A percentile compares a stretch with the other conserved stretches of the same genome.
Evolutionary conservation across 2,113 vertebrate genomes (phyloP).

Genomic region (Nymphicus hollandicus): DNA sequence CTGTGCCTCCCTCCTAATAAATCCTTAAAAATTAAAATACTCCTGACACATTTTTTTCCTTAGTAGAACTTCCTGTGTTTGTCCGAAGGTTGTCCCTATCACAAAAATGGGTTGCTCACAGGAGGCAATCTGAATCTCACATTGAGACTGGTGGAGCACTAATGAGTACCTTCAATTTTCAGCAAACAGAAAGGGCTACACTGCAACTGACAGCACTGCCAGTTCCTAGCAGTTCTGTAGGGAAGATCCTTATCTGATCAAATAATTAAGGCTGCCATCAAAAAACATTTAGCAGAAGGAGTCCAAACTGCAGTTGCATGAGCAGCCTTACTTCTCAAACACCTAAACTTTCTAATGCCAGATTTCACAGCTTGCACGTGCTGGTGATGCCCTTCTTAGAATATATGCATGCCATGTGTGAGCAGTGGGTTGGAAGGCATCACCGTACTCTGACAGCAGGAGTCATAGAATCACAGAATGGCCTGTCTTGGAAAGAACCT

Average conservation of each 20-base stretch:
- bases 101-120: not conserved
- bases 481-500: not conserved
- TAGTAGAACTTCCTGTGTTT: not conserved
- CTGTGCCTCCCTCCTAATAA: not conserved
- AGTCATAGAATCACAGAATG: not conserved
- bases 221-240: fast-evolving
- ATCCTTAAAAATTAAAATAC: not conserved
- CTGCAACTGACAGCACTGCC: not conserved
- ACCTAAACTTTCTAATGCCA: fast-evolving
- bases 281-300: not conserved
- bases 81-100: not conserved
- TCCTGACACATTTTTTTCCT: not conserved
- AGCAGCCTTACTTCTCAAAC: not conserved
- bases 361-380: fast-evolving
- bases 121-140: not conserved
- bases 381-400: fast-evolving
- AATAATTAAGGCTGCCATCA: not conserved
- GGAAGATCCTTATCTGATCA: not conserved
- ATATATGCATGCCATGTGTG: fast-evolving
- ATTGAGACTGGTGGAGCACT: not conserved
- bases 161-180: not conserved
- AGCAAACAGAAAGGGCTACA: not conserved
- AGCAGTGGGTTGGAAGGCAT: not conserved
- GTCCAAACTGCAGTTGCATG: not conserved
- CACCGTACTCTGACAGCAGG: not conserved